Base-by-base conservation (phyloP, 2,797 vertebrate species). In the Poeciliopsis presidionis region DNA sequence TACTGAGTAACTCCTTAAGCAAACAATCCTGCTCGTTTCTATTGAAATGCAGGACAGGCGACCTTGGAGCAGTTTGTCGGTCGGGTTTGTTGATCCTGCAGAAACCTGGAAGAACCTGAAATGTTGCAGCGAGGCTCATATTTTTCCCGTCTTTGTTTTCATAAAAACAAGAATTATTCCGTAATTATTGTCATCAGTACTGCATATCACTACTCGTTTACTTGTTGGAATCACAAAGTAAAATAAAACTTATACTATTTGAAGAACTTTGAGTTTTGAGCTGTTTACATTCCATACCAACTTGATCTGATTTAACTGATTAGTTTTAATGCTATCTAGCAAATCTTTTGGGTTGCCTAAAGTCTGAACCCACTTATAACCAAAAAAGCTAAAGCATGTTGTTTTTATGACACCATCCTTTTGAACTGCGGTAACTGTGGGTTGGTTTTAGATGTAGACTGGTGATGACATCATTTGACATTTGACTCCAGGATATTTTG, bases 1-100 rank as follows among this genome's bases (percentile, higher is more conserved):
- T 75, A 94, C 93, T 94, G 76, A 92, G 84, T 95, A 94, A 95
- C 92, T 86, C 81, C 90, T 92, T 94, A 88, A 75, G 80, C 88
- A 96, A 95, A 95, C 92, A 95, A 79, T 77, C 76, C 73, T 49
- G 25, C 61, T 73, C 76, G 94, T 94, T 90, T 91, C 93, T 81
- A 92, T 92, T 90, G 87, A 43, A 14, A 90, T 76, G 1, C 53
- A 25, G 74, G 83, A 83, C 81, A 83, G 85, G 73, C 80, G 84
- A 89, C 89, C 86, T 78, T 87, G 73, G 67, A 41, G 63, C 45
- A 49, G 12, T 67, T 30, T 5, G 46, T 7, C 7, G 12, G 43
- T 63, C 77, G 72, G 84, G 61, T 81, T 79, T 79, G 86, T 80
- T 77, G 49, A 74, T 76, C 73, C 69, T 39, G 49, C 71, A 47